Conservation (phyloP, 2,888 invertebrate species). For the Trachelus iudaicus region DNA sequence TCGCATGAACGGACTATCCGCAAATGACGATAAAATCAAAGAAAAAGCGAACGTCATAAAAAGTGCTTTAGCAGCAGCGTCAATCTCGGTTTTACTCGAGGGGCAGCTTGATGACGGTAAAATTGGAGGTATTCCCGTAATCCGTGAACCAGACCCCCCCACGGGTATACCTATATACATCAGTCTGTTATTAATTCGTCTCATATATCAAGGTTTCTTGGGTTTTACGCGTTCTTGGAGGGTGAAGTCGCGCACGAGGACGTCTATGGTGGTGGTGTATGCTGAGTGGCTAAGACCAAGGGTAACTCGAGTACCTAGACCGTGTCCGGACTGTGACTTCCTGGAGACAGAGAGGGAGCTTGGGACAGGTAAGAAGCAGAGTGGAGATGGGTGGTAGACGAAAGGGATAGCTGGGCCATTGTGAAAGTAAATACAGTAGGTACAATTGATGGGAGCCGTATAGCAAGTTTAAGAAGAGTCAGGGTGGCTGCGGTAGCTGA, state of each 20-base stretch:
- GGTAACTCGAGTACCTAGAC: too few species aligned
- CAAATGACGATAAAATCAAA: slow-evolving; percentile 18
- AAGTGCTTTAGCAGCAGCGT: slow-evolving; percentile 15
- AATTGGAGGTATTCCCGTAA: slow-evolving; percentile 10
- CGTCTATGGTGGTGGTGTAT: neutral
- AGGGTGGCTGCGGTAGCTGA: neutral
- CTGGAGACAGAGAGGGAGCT: neutral
- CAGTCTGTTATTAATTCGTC: slow-evolving; percentile 42
- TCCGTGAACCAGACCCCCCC: neutral
- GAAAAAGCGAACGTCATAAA: slow-evolving; percentile 10
- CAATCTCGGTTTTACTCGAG: slow-evolving; percentile 12
- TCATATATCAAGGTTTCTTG: slow-evolving; percentile 42
- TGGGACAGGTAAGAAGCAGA: neutral
- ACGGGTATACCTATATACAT: neutral
- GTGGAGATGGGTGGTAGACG: neutral
- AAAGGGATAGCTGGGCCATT: neutral
- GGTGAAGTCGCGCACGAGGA: neutral
- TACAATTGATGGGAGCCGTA: too few species aligned
- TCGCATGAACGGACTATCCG: neutral
- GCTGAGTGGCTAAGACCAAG: too few species aligned
- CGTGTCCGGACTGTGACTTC: too few species aligned
- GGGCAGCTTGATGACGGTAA: slow-evolving; percentile 9
- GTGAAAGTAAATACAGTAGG: too few species aligned
- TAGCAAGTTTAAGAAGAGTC: too few species aligned
- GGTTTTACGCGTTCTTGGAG: slow-evolving; percentile 27